Conservation (phyloP, 2,888 invertebrate genomes). For the Chromoteleia sp. region DNA sequence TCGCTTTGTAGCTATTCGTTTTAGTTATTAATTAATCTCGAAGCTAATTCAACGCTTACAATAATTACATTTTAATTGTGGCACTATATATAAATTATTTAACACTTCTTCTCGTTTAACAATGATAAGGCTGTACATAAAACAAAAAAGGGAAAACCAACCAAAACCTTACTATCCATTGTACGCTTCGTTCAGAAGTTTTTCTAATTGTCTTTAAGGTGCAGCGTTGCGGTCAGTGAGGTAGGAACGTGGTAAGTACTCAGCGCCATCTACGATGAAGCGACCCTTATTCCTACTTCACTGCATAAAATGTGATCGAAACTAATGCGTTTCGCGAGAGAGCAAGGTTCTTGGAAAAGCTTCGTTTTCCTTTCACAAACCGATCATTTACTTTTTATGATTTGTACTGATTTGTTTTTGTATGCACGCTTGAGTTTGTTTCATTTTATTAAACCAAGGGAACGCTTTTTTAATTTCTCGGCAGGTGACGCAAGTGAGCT, state of each 20-base stretch:
- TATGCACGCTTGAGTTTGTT: not conserved
- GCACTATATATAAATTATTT: conserved; percentile 24
- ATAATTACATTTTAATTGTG: conserved; percentile 36
- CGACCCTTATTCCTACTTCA: conserved; percentile 31
- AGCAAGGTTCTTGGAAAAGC: not conserved
- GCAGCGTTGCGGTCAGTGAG: conserved; percentile 27
- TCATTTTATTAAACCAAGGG: conserved; percentile 32
- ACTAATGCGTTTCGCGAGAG: too few species aligned
- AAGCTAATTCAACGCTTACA: conserved; percentile 12
- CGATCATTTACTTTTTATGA: conserved; percentile 11
- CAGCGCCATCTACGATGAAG: conserved; percentile 15
- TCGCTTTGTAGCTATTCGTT: conserved; percentile 9
- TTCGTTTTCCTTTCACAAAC: too few species aligned
- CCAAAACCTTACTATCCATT: not conserved
- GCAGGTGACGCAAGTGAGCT: conserved; percentile 35
- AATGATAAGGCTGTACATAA: conserved; percentile 45
- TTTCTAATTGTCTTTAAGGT: conserved; percentile 22
- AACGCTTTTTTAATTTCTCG: conserved; percentile 27
- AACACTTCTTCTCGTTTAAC: conserved; percentile 23
- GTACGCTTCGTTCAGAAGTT: not conserved
- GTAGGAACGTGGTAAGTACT: conserved; percentile 43
- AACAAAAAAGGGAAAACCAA: conserved; percentile 18
- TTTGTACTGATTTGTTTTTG: conserved; percentile 23
- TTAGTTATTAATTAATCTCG: conserved; percentile 13
- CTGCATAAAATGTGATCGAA: conserved; percentile 15